Evolutionary conservation across 2,888 invertebrate genomes (phyloP).

Genomic region (Xestia ashworthii): DNA sequence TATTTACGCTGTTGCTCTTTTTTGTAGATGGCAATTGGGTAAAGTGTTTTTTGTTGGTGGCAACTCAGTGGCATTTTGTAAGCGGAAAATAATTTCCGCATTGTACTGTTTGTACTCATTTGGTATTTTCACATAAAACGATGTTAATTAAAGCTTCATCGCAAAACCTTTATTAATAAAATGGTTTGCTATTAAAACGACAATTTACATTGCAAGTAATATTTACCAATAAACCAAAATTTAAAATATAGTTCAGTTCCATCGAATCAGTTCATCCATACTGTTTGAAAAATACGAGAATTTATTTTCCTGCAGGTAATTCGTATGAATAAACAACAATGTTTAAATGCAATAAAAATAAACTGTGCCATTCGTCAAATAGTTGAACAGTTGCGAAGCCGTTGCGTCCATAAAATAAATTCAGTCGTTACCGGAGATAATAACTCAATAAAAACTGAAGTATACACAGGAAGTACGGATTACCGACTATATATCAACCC

Average conservation of each 20-base stretch:
- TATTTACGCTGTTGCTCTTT: constrained; percentile 57
- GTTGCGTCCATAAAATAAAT: constrained; percentile 69
- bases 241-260: constrained; percentile 5
- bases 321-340: constrained; percentile 53
- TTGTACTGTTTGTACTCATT: not conserved
- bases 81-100: not conserved
- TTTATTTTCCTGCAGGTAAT: constrained; percentile 54
- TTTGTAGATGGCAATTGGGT: constrained; percentile 38
- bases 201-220: not conserved
- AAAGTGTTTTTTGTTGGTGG: constrained; percentile 46
- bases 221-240: constrained; percentile 4
- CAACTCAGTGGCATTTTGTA: not conserved
- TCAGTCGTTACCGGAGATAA: constrained; percentile 66
- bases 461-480: constrained; percentile 57
- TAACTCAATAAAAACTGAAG: constrained; percentile 71
- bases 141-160: constrained; percentile 10
- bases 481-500: constrained; percentile 55
- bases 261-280: constrained; percentile 32
- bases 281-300: constrained; percentile 28
- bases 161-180: not conserved
- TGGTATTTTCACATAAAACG: not conserved
- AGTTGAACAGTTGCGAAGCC: constrained; percentile 63
- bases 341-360: constrained; percentile 61
- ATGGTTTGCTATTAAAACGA: constrained; percentile 1
- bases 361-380: constrained; percentile 68